A percentile compares a stretch with the other conserved stretches of the same genome.
These are phyloP conservation scores for Ormyrus rosae DNA, from an alignment of 2,888 invertebrate genomes.

Conservation along the genomic window DNA sequence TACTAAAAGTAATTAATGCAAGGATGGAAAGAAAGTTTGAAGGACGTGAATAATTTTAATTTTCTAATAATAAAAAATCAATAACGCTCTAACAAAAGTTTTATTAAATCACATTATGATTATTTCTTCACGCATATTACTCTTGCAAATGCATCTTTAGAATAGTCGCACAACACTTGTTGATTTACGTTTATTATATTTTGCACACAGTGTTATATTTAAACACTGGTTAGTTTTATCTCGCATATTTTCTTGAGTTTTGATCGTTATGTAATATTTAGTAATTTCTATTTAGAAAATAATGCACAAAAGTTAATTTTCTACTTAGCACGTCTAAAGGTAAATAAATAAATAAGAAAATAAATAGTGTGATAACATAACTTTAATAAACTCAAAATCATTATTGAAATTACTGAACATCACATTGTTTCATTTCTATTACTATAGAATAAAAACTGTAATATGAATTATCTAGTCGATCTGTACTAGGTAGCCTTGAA, in stretches of 20 bases:
- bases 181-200: slow-evolving; percentile 1
- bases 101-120: not conserved
- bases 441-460: not conserved
- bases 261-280: not conserved
- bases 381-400: no score
- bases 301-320: no score
- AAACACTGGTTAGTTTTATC: not conserved
- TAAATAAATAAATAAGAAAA: slow-evolving; percentile 6
- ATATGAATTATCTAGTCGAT: no score
- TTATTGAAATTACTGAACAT: no score
- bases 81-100: slow-evolving; percentile 23
- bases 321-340: no score
- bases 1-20: not conserved
- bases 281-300: slow-evolving; percentile 2
- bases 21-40: not conserved
- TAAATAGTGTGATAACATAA: no score
- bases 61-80: slow-evolving; percentile 45
- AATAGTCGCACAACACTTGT: not conserved
- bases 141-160: not conserved
- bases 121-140: not conserved
- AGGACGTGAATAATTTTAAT: not conserved
- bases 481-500: no score
- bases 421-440: no score
- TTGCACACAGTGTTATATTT: not conserved
- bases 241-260: not conserved